A percentile compares a stretch with the other conserved stretches of the same genome.
Conservation (phyloP, 2,113 vertebrate species). For the Phalacrocorax carbo region DNA sequence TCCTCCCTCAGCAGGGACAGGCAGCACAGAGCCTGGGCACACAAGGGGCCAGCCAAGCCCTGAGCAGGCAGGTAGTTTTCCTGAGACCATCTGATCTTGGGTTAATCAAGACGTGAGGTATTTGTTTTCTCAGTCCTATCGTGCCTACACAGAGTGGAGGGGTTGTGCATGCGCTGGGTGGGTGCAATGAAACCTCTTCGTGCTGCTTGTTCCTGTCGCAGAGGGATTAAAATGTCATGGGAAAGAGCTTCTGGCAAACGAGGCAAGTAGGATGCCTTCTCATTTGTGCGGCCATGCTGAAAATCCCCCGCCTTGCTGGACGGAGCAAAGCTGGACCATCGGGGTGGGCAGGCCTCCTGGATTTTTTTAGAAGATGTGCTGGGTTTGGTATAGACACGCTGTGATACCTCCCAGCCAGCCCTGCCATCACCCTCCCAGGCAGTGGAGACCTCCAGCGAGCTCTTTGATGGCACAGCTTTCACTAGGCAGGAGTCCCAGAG, state of each 20-base stretch:
- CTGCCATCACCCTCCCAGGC: background rate
- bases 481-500: background rate
- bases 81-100: background rate
- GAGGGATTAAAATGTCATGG: slow-evolving; percentile 71
- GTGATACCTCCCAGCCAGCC: background rate
- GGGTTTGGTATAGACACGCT: background rate
- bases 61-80: background rate
- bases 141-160: background rate
- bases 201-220: background rate
- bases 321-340: background rate
- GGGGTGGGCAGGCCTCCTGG: background rate
- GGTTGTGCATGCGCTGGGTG: background rate
- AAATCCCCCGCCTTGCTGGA: slow-evolving; percentile 14
- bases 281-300: slow-evolving; percentile 51
- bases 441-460: background rate
- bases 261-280: background rate
- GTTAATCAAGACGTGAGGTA: background rate
- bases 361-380: background rate
- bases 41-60: background rate
- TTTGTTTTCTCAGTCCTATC: background rate
- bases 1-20: background rate
- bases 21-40: background rate
- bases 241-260: slow-evolving; percentile 55
- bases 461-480: background rate
- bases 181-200: background rate